phyloP scores from a whole-genome alignment of 2,888 invertebrate species.

The Uropetala carovei region DNA sequence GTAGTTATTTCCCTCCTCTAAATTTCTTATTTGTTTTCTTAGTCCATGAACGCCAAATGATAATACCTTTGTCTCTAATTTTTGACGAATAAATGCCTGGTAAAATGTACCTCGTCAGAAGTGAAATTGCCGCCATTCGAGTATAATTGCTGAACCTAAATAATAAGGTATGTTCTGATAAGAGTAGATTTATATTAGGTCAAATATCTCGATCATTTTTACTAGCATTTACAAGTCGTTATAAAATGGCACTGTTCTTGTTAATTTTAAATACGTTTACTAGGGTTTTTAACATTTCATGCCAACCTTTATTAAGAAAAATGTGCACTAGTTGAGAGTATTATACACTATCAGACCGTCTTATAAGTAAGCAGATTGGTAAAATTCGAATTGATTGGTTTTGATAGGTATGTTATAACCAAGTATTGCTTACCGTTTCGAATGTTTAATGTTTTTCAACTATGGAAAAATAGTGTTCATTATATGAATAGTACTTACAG shows the following conservation, averaged over 20 bases:
- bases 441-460: not conserved
- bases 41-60: not conserved
- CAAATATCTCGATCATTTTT: not conserved
- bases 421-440: not conserved
- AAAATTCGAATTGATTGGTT: not conserved
- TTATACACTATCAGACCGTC: too few relatives aligned
- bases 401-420: not conserved
- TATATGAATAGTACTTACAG: not conserved
- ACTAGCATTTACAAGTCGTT: not conserved
- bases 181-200: not conserved
- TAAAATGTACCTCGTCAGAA: not conserved
- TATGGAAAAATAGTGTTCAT: not conserved
- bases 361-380: too few relatives aligned
- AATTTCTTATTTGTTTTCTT: not conserved
- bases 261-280: not conserved
- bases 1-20: conserved; percentile 1
- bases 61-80: not conserved
- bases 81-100: not conserved
- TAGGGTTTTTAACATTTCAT: too few relatives aligned
- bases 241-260: not conserved
- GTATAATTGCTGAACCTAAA: too few relatives aligned
- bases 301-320: too few relatives aligned
- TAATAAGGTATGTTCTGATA: not conserved
- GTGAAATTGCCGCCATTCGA: not conserved
- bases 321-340: too few relatives aligned